Evolutionary conservation across 2,113 vertebrate species (phyloP), one percentile per base, ranked within the genome.

Genomic region (human): DNA sequence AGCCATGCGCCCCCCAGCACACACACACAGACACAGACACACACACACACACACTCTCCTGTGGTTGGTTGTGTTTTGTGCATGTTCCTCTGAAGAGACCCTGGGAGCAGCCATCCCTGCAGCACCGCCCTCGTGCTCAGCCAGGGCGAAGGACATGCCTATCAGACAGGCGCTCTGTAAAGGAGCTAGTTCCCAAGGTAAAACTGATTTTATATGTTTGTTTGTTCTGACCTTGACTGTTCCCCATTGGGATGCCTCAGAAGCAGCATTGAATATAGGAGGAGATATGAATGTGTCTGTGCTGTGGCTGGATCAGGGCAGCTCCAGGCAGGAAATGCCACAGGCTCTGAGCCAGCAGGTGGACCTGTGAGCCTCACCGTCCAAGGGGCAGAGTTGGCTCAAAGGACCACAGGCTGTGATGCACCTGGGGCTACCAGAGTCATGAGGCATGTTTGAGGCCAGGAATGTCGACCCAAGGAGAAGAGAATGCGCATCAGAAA

Each of bases 201-300:
- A 80, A 94, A 95, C 91, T 88, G 92, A 95, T 97, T 97, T 93
- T 81, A 38, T 68, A 25, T 84, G 93, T 97, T 76, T 88, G 86
- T 97, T 93, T 96, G 96, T 85, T 96, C 95, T 91, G 97, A 95
- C 98, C 97, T 97, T 96, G 97, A 89, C 59, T 96, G 84, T 79
- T 25, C 18, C 91, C 81, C 79, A 0, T 40, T 17, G 13, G 3
- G 3, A 73, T 0, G 4, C 83, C 83, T 8, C 43, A 95, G 83
- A 81, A 66, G 66, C 57, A 61, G 45, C 57, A 5, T 6, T 61
- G 88, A 92, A 66, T 38, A 43, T 2, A 88, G 32, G 70, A 55
- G 57, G 68, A 87, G 57, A 76, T 17, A 27, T 0, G 25, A 73
- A 20, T 0, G 35, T 20, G 57, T 40, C 38, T 3, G 52, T 1